Percentiles rank a stretch among this genome's conserved stretches.
Evolutionary conservation across 2,113 vertebrate genomes (phyloP).

Genomic region (Bambusicola thoracicus): DNA sequence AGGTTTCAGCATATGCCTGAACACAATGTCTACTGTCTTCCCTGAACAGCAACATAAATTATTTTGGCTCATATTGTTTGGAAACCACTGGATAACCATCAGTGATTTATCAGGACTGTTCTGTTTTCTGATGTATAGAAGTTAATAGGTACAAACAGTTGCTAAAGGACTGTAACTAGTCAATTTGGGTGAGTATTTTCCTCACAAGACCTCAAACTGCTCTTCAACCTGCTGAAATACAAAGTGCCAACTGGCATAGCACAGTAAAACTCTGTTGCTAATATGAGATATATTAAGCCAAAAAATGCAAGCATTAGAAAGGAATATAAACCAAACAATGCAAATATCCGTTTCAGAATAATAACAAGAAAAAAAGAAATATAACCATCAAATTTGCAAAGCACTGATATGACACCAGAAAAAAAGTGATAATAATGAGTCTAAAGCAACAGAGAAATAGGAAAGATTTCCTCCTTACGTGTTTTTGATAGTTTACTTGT

Average conservation of each 20-base stretch:
- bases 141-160: neutral
- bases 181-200: constrained; percentile 52
- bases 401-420: neutral
- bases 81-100: neutral
- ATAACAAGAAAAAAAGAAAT: neutral
- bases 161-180: constrained; percentile 4
- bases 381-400: constrained; percentile 26
- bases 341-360: constrained; percentile 67
- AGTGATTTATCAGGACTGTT: neutral
- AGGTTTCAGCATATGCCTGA: neutral
- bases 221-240: constrained; percentile 70
- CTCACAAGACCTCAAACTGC: constrained; percentile 58
- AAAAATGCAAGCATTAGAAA: constrained; percentile 50
- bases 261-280: constrained; percentile 46
- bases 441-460: neutral
- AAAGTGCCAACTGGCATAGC: constrained; percentile 65
- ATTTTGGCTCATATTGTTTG: neutral
- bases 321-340: constrained; percentile 50
- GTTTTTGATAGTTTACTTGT: neutral
- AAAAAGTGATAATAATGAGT: constrained; percentile 8
- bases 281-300: constrained; percentile 56
- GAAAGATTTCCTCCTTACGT: neutral
- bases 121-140: neutral
- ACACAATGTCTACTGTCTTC: neutral
- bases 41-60: neutral